phyloP scores from a whole-genome alignment of 2,113 vertebrate genomes.

The Dipodomys stephensi region DNA sequence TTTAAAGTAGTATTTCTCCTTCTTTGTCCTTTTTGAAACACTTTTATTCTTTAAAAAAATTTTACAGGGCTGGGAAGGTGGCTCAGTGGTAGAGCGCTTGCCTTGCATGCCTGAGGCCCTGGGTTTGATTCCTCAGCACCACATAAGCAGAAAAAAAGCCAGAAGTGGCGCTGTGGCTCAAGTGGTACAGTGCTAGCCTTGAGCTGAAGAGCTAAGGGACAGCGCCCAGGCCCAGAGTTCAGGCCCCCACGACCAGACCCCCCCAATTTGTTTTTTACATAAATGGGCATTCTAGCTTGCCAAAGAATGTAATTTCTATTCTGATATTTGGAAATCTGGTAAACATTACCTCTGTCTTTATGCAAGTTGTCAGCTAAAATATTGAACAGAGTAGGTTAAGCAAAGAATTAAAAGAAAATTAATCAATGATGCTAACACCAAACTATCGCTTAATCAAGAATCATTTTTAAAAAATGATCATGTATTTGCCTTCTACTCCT shows the following conservation, averaged over 20 bases:
- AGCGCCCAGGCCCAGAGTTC: too few relatives aligned
- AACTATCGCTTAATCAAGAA: not conserved
- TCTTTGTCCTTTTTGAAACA: not conserved
- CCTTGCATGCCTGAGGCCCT: too few relatives aligned
- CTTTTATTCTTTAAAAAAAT: not conserved
- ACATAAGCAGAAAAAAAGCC: too few relatives aligned
- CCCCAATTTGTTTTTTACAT: not conserved
- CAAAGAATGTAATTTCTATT: not conserved
- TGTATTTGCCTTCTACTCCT: not conserved
- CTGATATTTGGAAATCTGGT: slow-evolving; percentile 32
- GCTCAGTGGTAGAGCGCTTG: too few relatives aligned
- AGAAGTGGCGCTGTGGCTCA: too few relatives aligned
- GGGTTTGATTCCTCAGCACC: too few relatives aligned
- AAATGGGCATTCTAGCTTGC: not conserved
- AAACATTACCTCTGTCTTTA: not conserved
- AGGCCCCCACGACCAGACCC: too few relatives aligned
- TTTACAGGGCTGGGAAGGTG: too few relatives aligned
- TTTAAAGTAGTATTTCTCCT: not conserved
- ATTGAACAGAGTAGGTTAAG: slow-evolving; percentile 16
- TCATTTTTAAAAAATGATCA: too few relatives aligned
- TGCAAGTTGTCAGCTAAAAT: not conserved
- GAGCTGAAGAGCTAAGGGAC: too few relatives aligned
- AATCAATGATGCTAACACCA: not conserved
- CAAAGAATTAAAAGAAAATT: slow-evolving; percentile 8
- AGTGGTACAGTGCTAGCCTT: too few relatives aligned